Evolutionary conservation across 1,140 invertebrate species (phyloP).

Genomic region (Aphelinus certus): DNA sequence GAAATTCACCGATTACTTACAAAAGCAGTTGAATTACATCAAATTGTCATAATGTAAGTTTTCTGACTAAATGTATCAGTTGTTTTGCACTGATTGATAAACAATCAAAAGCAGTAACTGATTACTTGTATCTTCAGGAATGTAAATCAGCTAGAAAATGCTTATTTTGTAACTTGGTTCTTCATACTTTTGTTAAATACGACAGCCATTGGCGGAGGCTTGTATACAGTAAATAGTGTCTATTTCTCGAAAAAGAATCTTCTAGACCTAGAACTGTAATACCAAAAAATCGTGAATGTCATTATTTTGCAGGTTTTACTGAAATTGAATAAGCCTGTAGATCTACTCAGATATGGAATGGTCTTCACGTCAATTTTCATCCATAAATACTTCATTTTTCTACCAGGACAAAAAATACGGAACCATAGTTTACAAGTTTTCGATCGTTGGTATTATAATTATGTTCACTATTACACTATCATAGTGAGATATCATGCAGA

Average conservation of each 20-base stretch:
- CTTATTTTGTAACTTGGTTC: slow-evolving; percentile 15
- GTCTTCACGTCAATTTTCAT: not conserved
- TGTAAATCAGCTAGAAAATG: not conserved
- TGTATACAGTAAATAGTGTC: not conserved
- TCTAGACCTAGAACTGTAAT: too few relatives aligned
- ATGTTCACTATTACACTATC: not conserved
- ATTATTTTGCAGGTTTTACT: not conserved
- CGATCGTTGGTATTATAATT: not conserved
- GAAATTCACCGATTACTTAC: not conserved
- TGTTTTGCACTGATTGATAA: not conserved
- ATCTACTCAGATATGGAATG: not conserved
- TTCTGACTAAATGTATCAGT: not conserved
- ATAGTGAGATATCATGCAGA: not conserved
- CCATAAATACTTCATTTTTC: slow-evolving; percentile 21
- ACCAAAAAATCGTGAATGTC: too few relatives aligned
- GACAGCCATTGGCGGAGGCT: not conserved
- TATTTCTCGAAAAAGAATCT: too few relatives aligned
- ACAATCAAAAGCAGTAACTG: not conserved
- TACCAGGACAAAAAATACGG: slow-evolving; percentile 25
- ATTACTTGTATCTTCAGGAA: slow-evolving; percentile 8
- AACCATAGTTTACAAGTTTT: not conserved
- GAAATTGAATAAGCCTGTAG: not conserved
- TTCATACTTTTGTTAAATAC: slow-evolving; percentile 9
- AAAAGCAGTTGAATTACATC: slow-evolving; percentile 9
- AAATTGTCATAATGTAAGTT: slow-evolving; percentile 17